Evolutionary conservation across 2,113 vertebrate genomes (phyloP).

Genomic region (Copsychus sechellarum): DNA sequence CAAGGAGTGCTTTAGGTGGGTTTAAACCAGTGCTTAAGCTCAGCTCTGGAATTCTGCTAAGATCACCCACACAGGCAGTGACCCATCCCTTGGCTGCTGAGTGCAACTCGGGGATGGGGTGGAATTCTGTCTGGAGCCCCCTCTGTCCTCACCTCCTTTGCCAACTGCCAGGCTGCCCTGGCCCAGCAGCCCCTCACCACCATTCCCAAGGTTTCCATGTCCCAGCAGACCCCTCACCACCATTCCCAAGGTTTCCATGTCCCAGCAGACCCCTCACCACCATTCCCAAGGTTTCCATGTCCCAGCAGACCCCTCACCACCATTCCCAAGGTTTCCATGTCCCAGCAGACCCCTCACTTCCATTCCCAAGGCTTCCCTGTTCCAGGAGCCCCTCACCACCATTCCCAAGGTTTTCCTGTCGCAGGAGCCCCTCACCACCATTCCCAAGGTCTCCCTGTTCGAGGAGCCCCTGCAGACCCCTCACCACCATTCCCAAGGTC

Average conservation of each 20-base stretch:
- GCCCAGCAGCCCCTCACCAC: rapidly evolving
- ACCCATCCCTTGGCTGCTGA: not conserved
- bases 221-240: rapidly evolving
- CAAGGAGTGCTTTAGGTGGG: not conserved
- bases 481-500: rapidly evolving
- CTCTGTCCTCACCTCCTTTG: not conserved
- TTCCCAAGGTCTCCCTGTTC: not conserved
- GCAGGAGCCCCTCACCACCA: rapidly evolving
- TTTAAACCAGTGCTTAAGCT: not conserved
- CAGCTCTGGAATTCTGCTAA: not conserved
- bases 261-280: rapidly evolving
- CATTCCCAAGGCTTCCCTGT: not conserved
- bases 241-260: not conserved
- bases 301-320: rapidly evolving
- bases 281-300: not conserved
- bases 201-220: not conserved
- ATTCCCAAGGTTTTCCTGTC: not conserved
- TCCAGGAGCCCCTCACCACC: rapidly evolving
- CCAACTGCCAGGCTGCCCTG: not conserved
- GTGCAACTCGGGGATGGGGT: no score
- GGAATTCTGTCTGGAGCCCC: not conserved
- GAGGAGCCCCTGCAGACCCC: not conserved
- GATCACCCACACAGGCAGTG: not conserved
- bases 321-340: not conserved
- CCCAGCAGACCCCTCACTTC: rapidly evolving